phyloP scores from a whole-genome alignment of 1,140 invertebrate genomes.

The Meloidogyne floridensis region DNA sequence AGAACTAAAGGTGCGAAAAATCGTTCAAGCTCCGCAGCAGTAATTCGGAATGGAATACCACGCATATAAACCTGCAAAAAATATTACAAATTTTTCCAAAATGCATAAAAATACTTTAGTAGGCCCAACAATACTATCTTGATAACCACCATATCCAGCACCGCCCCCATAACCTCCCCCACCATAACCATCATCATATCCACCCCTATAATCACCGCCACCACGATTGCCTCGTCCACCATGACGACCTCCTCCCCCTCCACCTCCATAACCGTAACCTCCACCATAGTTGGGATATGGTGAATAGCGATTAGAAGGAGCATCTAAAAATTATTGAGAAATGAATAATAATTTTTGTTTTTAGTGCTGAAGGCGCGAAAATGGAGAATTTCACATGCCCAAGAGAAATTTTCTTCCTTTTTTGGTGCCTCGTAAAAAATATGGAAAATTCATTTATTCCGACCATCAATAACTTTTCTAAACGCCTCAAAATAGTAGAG shows the following conservation, averaged over 20 bases:
- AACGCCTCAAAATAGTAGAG: no score
- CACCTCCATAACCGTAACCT: slow-evolving; percentile 8
- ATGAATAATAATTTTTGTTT: no score
- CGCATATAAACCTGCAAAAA: slow-evolving; percentile 31
- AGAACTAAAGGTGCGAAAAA: slow-evolving; percentile 42
- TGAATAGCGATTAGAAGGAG: slow-evolving; percentile 21
- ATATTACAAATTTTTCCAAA: background rate
- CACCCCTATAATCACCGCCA: slow-evolving; percentile 10
- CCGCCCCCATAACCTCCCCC: slow-evolving; percentile 16
- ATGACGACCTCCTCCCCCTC: background rate
- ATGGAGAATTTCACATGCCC: no score
- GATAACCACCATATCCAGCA: slow-evolving; percentile 11
- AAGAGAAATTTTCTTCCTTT: no score
- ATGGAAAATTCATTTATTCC: no score
- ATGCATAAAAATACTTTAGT: slow-evolving; percentile 31
- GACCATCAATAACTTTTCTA: no score
- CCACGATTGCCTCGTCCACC: slow-evolving; percentile 14
- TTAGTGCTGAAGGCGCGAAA: no score
- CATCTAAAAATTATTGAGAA: no score
- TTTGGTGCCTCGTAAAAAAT: no score
- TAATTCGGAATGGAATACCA: slow-evolving; percentile 37
- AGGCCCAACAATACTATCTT: slow-evolving; percentile 19
- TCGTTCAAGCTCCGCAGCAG: slow-evolving; percentile 33
- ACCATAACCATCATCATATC: slow-evolving; percentile 19
- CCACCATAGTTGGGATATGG: slow-evolving; percentile 28